These are phyloP conservation scores for Garrulus glandarius DNA, from an alignment of 2,797 vertebrate genomes.

Conservation along the genomic window DNA sequence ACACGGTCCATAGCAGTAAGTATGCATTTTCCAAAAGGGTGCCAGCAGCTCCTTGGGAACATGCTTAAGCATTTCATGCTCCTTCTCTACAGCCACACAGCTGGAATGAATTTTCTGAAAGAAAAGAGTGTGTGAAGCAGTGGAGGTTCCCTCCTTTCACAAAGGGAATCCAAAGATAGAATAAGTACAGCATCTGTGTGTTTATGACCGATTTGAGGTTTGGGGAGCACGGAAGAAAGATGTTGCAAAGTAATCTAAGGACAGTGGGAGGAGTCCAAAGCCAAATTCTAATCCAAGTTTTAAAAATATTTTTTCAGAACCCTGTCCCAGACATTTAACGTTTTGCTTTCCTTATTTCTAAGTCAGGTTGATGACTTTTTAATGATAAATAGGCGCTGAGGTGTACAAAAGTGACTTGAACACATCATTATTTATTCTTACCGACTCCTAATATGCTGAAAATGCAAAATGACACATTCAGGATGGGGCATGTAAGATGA, in stretches of 20 bases:
- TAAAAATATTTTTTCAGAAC: not conserved
- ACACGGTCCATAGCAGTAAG: conserved; percentile 92
- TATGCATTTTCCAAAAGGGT: not conserved
- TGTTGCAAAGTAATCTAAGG: not conserved
- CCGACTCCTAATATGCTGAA: not conserved
- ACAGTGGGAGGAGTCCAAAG: not conserved
- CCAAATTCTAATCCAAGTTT: not conserved
- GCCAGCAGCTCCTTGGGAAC: not conserved
- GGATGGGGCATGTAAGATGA: not conserved
- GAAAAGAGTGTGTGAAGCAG: not conserved
- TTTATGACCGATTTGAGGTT: not conserved
- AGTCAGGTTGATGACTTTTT: not conserved
- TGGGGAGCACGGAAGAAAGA: not conserved
- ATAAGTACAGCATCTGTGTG: not conserved
- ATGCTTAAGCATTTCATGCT: not conserved
- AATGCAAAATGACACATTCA: not conserved
- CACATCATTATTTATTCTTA: not conserved
- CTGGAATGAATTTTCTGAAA: not conserved
- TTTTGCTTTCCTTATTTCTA: not conserved
- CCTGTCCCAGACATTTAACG: not conserved
- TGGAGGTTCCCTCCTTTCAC: not conserved
- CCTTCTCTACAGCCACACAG: not conserved
- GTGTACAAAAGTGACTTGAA: not conserved
- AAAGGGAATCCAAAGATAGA: not conserved
- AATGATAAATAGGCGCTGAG: not conserved